phyloP scores from a whole-genome alignment of 2,888 invertebrate species.

The Scaptomyza polygonia region DNA sequence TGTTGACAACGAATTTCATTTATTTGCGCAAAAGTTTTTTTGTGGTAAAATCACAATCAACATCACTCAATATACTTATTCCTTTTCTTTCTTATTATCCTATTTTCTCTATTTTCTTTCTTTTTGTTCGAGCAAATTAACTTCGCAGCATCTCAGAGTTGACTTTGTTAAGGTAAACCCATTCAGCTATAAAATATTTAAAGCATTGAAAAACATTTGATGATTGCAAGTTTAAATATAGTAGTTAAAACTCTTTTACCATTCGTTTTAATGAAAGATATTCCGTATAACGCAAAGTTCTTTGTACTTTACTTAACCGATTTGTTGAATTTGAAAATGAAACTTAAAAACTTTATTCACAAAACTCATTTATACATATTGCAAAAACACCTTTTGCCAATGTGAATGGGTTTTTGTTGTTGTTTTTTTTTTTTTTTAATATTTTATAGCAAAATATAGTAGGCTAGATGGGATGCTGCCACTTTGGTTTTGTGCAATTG shows the following conservation, averaged over 20 bases:
- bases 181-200: neutral
- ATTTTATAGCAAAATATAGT: conserved; percentile 45
- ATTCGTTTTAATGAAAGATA: neutral
- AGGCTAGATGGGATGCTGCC: conserved; percentile 34
- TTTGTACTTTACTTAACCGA: neutral
- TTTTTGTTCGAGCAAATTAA: neutral
- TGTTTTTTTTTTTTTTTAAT: conserved; percentile 55
- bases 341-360: conserved; percentile 17
- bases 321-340: neutral
- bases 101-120: no score
- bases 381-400: neutral
- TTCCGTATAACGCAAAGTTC: no score
- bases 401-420: conserved; percentile 29
- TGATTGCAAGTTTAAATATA: neutral
- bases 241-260: neutral
- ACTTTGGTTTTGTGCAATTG: conserved; percentile 74
- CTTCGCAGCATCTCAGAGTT: neutral
- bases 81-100: neutral
- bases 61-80: neutral
- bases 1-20: conserved; percentile 2
- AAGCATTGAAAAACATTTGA: neutral
- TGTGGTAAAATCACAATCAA: neutral
- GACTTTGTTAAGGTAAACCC: neutral
- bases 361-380: conserved; percentile 6
- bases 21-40: conserved; percentile 1